These are phyloP conservation scores for Astreopora myriophthalma DNA, from an alignment of 64 coral and sea anemone genomes.

Conservation along the genomic window DNA sequence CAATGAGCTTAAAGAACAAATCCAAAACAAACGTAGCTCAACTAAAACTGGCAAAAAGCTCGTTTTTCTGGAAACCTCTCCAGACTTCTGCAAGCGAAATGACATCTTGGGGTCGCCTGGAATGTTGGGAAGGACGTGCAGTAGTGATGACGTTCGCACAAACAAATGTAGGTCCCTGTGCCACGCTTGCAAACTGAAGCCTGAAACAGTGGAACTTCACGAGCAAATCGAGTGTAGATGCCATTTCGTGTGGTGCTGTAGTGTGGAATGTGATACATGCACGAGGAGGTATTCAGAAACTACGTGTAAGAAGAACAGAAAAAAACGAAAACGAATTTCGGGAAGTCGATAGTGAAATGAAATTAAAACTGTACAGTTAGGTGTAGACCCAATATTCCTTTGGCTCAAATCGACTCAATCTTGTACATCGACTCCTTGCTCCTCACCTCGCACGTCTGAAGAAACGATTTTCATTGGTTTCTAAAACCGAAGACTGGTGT, in stretches of 20 bases:
- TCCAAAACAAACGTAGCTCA: not conserved
- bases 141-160: conserved; percentile 10
- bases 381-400: too few relatives aligned
- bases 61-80: conserved; percentile 56
- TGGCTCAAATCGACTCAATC: not conserved
- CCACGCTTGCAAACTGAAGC: not conserved
- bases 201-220: not conserved
- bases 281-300: conserved; percentile 8
- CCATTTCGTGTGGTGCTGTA: conserved; percentile 70
- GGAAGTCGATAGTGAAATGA: not conserved
- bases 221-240: conserved; percentile 19
- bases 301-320: not conserved
- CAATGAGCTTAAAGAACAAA: conserved; percentile 33
- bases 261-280: conserved; percentile 54
- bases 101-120: conserved; percentile 33
- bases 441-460: too few relatives aligned
- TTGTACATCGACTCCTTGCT: not conserved
- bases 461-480: too few relatives aligned
- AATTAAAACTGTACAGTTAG: not conserved
- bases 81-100: conserved; percentile 60
- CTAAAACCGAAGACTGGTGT: too few relatives aligned
- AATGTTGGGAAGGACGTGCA: conserved; percentile 62
- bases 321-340: not conserved
- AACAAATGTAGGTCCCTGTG: conserved; percentile 5
- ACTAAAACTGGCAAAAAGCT: conserved; percentile 52